These are phyloP conservation scores for Hassar affinis DNA, from an alignment of 2,113 vertebrate species.

Conservation along the genomic window DNA sequence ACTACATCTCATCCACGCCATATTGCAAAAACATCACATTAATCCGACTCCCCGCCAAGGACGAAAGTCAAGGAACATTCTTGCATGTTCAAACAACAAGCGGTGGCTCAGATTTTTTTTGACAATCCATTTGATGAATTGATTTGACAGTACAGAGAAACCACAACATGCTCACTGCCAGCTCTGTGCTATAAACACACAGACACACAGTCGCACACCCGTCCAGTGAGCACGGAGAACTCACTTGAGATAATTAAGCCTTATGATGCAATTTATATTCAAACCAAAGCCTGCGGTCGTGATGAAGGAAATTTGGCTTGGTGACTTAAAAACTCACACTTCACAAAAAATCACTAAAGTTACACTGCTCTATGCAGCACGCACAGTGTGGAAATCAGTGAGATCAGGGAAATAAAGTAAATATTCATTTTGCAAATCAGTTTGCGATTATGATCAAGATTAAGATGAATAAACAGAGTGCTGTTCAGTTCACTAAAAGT, in stretches of 20 bases:
- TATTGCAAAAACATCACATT: background rate
- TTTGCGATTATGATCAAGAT: no score
- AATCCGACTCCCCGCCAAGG: background rate
- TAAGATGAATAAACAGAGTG: background rate
- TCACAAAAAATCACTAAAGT: background rate
- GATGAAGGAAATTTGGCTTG: background rate
- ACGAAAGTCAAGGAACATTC: background rate
- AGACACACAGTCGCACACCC: no score
- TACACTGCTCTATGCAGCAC: background rate
- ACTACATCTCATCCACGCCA: background rate
- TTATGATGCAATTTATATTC: background rate
- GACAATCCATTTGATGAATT: background rate
- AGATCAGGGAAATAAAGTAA: background rate
- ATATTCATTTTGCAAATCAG: background rate
- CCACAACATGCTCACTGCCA: conserved; percentile 5
- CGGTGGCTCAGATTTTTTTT: conserved; percentile 4
- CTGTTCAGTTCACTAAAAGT: background rate
- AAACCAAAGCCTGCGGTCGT: background rate
- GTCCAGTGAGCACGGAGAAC: background rate
- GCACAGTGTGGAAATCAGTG: background rate
- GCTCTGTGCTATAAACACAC: background rate
- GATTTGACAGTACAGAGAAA: conserved; percentile 11
- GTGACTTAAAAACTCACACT: background rate
- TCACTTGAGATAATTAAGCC: background rate
- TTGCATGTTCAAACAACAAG: background rate